Base-by-base conservation (phyloP, 2,888 invertebrate genomes). In the Lasioglossum pauxillum region DNA sequence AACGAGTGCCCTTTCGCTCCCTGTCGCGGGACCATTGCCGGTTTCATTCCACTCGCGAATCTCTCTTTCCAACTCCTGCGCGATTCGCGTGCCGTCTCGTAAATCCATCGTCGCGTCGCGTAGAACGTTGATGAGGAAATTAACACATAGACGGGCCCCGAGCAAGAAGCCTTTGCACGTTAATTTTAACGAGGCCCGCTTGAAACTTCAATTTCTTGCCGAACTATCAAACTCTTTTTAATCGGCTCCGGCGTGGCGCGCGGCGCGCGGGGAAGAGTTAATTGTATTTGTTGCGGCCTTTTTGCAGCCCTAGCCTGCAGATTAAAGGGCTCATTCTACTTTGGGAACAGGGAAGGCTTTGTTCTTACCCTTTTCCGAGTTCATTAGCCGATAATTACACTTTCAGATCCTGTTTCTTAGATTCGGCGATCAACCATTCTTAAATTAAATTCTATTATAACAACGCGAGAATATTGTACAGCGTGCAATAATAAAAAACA, bases 1-100 rank as follows among this genome's bases (percentile, higher is more conserved):
- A 57, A 64, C 64, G 64, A 64, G 64, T 64, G 64, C 64, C 64
- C 64, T 64, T 31, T 31, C 64, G 64, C 64, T n/a, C 31, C 60
- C 64, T 64, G 64, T 64, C 64, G 64, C 64, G 31, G 64, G 8
- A 64, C 64, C 64, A 31, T 64, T 64, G 64, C 31, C 19, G 64
- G 64, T 64, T 64, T 31, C 31, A 19, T 64, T 64, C 4, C 19
- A 16, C 31, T 31, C 64, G 31, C 16, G 5, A 27, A 19, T 5
- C 10, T 69, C 35, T 35, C 35, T 23, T 38, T 35, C 19, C 23
- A n/a, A 57, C 57, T 5, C 0, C n/a, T 12, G n/a, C 12, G n/a
- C 57, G 57, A 57, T 57, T 57, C 57, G 57, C 57, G n/a, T n/a
- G n/a, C 10, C 23, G n/a, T 64, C 64, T 31, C 64, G 64, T 31